Evolutionary conservation across 2,797 vertebrate species (phyloP).

Genomic region (Percopsis omiscomaycus): DNA sequence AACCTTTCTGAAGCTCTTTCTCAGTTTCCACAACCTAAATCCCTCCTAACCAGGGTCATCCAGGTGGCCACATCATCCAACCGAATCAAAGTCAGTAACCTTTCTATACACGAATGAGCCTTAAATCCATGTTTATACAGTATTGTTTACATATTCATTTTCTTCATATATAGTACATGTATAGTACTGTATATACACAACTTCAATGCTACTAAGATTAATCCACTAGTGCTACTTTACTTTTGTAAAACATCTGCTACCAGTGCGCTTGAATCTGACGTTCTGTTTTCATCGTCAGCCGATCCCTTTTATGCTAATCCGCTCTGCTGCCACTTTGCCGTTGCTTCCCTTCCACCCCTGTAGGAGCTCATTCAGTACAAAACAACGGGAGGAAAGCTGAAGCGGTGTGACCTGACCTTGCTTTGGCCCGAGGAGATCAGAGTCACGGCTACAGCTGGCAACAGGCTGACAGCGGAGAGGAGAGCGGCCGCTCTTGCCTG

Average conservation of each 20-base stretch:
- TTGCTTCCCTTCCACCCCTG: neutral
- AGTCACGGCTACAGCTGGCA: slow-evolving; percentile 83
- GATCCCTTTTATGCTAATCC: too few relatives aligned
- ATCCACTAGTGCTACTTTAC: too few relatives aligned
- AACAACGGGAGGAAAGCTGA: slow-evolving; percentile 81
- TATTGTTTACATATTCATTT: neutral
- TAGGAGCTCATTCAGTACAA: slow-evolving; percentile 85
- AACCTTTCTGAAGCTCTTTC: slow-evolving; percentile 80
- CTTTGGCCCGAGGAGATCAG: slow-evolving; percentile 89
- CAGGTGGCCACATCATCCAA: slow-evolving; percentile 85
- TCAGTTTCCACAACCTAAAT: slow-evolving; percentile 87
- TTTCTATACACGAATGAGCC: neutral
- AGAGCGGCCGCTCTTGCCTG: slow-evolving; percentile 90
- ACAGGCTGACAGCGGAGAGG: slow-evolving; percentile 82
- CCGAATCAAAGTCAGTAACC: slow-evolving; percentile 76
- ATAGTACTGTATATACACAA: too few relatives aligned
- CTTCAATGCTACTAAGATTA: too few relatives aligned
- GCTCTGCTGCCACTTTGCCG: neutral
- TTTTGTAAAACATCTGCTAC: too few relatives aligned
- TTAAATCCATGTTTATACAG: neutral
- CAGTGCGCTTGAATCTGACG: too few relatives aligned
- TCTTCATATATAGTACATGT: neutral
- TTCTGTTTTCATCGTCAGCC: too few relatives aligned
- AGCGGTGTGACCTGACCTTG: slow-evolving; percentile 84
- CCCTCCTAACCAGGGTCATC: slow-evolving; percentile 83